Evolutionary conservation across 2,113 vertebrate species (phyloP).

Genomic region (Actenoides hombroni): DNA sequence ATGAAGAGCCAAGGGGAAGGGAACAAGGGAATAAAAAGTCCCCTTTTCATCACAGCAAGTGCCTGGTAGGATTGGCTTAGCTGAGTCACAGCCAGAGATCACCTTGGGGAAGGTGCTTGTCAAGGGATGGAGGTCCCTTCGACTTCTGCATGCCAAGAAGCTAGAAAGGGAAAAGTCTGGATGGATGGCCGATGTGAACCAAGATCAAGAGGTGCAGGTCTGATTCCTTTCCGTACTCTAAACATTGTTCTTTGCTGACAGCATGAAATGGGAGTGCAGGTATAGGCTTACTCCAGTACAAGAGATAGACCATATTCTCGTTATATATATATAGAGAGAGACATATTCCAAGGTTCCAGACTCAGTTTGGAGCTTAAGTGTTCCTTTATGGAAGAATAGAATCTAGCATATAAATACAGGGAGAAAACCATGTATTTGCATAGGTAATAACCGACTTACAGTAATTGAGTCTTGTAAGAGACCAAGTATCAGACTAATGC

Average conservation of each 20-base stretch:
- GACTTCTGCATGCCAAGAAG: not conserved
- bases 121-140: not conserved
- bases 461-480: not conserved
- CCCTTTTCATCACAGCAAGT: not conserved
- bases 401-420: not conserved
- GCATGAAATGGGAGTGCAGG: not conserved
- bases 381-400: not conserved
- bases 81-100: not conserved
- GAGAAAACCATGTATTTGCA: not conserved
- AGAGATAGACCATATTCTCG: not conserved
- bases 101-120: not conserved
- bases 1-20: not conserved
- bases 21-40: not conserved
- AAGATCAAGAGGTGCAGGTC: not conserved
- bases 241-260: not conserved
- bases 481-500: accelerated
- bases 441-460: not conserved
- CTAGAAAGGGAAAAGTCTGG: not conserved
- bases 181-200: not conserved
- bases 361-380: not conserved
- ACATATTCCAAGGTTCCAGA: not conserved
- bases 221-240: not conserved
- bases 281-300: not conserved
- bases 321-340: not conserved
- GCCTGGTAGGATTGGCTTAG: not conserved